A percentile compares a stretch with the other conserved stretches of the same genome.
Evolutionary conservation across 2,888 invertebrate species (phyloP).

Genomic region (Philaethria dido): DNA sequence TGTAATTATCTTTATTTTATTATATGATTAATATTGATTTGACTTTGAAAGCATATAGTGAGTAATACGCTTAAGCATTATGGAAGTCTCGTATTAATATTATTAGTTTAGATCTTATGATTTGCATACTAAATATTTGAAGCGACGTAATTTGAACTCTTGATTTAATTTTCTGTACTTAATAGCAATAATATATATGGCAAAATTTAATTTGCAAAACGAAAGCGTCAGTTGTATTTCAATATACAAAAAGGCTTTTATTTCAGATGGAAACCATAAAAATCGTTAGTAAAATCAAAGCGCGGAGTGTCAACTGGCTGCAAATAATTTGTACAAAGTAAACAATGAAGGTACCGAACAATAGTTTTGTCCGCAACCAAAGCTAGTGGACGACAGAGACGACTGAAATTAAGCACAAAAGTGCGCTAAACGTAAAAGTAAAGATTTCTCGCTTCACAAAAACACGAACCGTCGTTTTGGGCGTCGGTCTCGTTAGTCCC

Average conservation of each 20-base stretch:
- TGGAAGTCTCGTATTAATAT: neutral
- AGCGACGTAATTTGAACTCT: neutral
- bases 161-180: neutral
- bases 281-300: slow-evolving; percentile 32
- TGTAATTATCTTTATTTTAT: neutral
- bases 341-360: slow-evolving; percentile 38
- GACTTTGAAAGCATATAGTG: neutral
- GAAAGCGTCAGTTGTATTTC: too few species aligned
- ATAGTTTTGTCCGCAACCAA: slow-evolving; percentile 37
- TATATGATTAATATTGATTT: neutral
- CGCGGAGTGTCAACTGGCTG: slow-evolving; percentile 29
- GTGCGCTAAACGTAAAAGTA: slow-evolving; percentile 52
- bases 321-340: slow-evolving; percentile 40
- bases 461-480: slow-evolving; percentile 56
- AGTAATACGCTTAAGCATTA: neutral
- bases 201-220: slow-evolving; percentile 1
- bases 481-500: slow-evolving; percentile 67
- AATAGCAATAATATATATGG: neutral
- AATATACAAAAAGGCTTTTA: neutral
- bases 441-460: slow-evolving; percentile 53
- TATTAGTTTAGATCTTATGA: neutral
- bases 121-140: neutral
- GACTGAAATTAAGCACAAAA: slow-evolving; percentile 55
- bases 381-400: slow-evolving; percentile 35
- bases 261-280: slow-evolving; percentile 12